These are phyloP conservation scores for Malurus melanocephalus DNA, from an alignment of 2,113 vertebrate species.

Conservation along the genomic window DNA sequence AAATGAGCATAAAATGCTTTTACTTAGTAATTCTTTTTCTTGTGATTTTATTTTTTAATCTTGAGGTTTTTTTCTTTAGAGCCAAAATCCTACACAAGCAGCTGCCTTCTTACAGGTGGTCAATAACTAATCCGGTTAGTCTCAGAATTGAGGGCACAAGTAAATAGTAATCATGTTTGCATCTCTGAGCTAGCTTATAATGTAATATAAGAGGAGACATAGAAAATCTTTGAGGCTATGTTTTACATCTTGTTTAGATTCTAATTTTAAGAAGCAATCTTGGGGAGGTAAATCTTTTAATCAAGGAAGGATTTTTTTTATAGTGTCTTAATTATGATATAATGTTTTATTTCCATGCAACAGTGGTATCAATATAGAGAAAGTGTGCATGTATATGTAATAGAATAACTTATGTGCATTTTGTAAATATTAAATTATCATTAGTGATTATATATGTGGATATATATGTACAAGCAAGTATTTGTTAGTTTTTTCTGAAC, in stretches of 20 bases:
- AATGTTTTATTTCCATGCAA: neutral
- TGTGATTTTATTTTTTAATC: neutral
- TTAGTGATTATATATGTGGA: neutral
- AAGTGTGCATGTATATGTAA: neutral
- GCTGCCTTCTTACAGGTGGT: neutral
- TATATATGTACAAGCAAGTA: neutral
- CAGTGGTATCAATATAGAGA: neutral
- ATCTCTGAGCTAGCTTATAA: neutral
- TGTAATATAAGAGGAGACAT: neutral
- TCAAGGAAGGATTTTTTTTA: neutral
- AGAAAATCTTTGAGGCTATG: neutral
- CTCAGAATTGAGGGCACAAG: neutral
- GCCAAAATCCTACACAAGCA: neutral
- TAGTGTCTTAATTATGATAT: neutral
- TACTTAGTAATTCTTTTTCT: neutral
- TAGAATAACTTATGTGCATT: neutral
- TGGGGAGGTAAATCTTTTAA: neutral
- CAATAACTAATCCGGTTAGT: neutral
- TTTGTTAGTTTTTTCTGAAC: neutral
- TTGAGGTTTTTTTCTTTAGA: neutral
- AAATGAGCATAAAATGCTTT: neutral
- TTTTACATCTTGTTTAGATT: neutral
- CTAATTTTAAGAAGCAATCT: neutral
- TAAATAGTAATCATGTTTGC: neutral
- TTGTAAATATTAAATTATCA: neutral